Evolutionary conservation across 2,888 invertebrate species (phyloP), one percentile per base, ranked within the genome.

Genomic region (Mactromeris polynyma): DNA sequence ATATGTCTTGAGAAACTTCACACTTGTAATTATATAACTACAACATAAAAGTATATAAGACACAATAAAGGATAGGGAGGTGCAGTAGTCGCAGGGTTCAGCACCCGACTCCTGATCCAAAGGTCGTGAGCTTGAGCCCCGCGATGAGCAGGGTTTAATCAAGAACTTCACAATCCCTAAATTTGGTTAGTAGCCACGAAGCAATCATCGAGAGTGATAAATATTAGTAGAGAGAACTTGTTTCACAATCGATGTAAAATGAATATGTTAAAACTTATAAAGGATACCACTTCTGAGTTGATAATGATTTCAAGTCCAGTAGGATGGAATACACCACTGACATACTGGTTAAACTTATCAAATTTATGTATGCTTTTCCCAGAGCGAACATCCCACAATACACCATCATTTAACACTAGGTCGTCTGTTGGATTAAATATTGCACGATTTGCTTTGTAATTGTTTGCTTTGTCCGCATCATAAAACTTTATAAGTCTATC

Each of bases 311-410:
- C 99, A 90, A 99, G 97, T 0, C 99, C 99, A 96, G 98, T 99
- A 0, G 99, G 99, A 97, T 99, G 99, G 96, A 99, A 99, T 9
- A 99, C 98, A 0, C 99, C 99, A 96, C 98, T 99, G 87, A 99
- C 98, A 73, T 98, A 98, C 96, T 99, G 98, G 97, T 99, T 99
- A 54, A 99, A 97, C 97, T 99, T 99, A 97, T 99, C 99, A 96
- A 99, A 98, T 96, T 99, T 99, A 97, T 99, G 99, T 79, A 99
- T 98, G 93, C 98, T 98, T 95, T 98, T 98, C 33, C 98, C 94
- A 0, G 98, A 98, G 94, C 98, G 98, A 14, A 99, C 98, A 96
- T 99, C 99, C 98, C 99, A 99, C 0, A 99, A 97, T 0, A 99
- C 99, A 64, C 99, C 99, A 96, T 99, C 99, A 86, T 98, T 98